Evolutionary conservation across 2,888 invertebrate genomes (phyloP).

Genomic region (Zygaena filipendulae): DNA sequence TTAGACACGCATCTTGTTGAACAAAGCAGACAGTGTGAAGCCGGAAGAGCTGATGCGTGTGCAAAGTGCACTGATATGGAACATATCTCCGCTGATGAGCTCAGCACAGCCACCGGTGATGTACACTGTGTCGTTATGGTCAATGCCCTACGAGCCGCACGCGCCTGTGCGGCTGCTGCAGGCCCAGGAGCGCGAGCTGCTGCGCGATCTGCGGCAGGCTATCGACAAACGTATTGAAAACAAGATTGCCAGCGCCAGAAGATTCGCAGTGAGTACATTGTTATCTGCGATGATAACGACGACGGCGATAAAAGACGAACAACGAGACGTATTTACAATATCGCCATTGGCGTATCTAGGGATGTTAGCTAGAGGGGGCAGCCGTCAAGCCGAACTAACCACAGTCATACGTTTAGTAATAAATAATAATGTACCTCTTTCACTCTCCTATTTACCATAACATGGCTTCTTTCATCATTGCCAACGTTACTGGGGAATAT

Average conservation of each 20-base stretch:
- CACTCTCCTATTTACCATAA: too few species aligned
- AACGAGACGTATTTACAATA: too few species aligned
- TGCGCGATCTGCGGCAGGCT: slow-evolving; percentile 86
- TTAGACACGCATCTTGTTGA: slow-evolving; percentile 90
- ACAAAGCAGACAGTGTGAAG: slow-evolving; percentile 94
- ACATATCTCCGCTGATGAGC: slow-evolving; percentile 95
- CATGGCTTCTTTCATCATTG: neutral
- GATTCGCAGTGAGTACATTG: slow-evolving; percentile 89
- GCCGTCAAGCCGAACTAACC: too few species aligned
- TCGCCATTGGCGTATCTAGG: too few species aligned
- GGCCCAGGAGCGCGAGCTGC: slow-evolving; percentile 89
- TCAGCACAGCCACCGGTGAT: slow-evolving; percentile 93
- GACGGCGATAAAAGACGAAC: too few species aligned
- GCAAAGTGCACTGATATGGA: slow-evolving; percentile 95
- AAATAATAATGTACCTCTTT: too few species aligned
- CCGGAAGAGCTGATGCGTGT: slow-evolving; percentile 94
- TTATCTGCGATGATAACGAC: too few species aligned
- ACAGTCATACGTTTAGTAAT: too few species aligned
- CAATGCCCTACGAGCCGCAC: slow-evolving; percentile 82
- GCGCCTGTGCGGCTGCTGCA: slow-evolving; percentile 84
- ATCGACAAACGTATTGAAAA: slow-evolving; percentile 92
- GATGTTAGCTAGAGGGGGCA: too few species aligned
- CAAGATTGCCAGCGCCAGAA: slow-evolving; percentile 92
- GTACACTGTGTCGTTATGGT: slow-evolving; percentile 92
- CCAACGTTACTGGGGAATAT: too few species aligned